A percentile compares a stretch with the other conserved stretches of the same genome.
Conservation (phyloP, 2,888 invertebrate genomes). For the Epinotia nisella region DNA sequence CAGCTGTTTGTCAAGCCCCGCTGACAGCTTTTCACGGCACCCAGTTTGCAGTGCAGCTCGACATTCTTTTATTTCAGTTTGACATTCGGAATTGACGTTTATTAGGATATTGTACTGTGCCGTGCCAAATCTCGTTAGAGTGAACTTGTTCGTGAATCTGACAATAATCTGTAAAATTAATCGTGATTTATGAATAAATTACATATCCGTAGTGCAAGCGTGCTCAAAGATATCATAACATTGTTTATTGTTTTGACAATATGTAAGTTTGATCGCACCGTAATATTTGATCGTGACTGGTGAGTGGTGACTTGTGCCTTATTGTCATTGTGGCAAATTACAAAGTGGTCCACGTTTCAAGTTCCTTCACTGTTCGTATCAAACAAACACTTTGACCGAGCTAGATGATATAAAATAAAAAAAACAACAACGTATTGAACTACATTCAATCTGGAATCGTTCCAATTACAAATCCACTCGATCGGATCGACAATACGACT, state of each 20-base stretch:
- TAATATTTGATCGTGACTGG: too few species aligned
- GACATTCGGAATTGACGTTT: constrained; percentile 34
- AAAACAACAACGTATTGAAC: not conserved
- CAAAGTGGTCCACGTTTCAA: too few species aligned
- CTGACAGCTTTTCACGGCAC: constrained; percentile 45
- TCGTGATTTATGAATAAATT: too few species aligned
- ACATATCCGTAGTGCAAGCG: too few species aligned
- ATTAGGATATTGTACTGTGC: constrained; percentile 19
- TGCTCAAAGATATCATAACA: too few species aligned
- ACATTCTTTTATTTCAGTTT: constrained; percentile 25
- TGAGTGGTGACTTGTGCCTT: too few species aligned
- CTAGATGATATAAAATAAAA: not conserved
- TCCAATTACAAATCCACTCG: constrained; percentile 48
- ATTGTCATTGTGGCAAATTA: too few species aligned
- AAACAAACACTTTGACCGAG: too few species aligned
- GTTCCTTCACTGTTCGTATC: too few species aligned
- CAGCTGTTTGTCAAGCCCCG: constrained; percentile 63
- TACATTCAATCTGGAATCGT: constrained; percentile 14
- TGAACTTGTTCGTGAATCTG: not conserved
- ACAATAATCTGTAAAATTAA: not conserved
- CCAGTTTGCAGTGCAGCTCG: constrained; percentile 30
- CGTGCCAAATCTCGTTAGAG: not conserved
- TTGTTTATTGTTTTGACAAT: too few species aligned
- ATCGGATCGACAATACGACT: constrained; percentile 58
- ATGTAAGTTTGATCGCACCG: too few species aligned